phyloP scores from a whole-genome alignment of 2,113 vertebrate species.

The Fukomys damarensis region DNA sequence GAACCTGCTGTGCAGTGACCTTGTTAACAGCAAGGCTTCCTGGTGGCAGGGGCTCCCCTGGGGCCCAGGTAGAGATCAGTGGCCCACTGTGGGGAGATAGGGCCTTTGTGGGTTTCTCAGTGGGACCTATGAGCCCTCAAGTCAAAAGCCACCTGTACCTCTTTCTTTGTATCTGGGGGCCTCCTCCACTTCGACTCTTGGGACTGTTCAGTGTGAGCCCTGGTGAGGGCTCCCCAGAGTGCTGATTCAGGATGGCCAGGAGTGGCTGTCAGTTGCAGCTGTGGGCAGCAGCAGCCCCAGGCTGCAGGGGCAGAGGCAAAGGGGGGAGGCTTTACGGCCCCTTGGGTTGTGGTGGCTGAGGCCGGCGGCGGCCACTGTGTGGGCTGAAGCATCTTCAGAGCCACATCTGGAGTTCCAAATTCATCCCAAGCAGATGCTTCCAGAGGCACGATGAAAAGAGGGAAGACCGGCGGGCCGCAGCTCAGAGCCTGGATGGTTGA shows the following conservation, averaged over 20 bases:
- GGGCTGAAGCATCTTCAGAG: neutral
- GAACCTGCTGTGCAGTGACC: neutral
- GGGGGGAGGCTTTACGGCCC: accelerated
- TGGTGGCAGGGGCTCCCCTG: neutral
- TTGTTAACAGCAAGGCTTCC: neutral
- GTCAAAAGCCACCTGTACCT: neutral
- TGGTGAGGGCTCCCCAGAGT: accelerated
- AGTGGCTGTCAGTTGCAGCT: neutral
- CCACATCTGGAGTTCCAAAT: neutral
- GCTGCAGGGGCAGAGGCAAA: too few relatives aligned
- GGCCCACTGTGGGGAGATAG: neutral
- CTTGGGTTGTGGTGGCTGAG: neutral
- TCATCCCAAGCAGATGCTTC: neutral
- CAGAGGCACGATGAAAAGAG: neutral
- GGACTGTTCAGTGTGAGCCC: neutral
- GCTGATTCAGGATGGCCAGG: neutral
- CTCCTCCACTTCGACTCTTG: neutral
- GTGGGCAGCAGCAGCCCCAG: neutral
- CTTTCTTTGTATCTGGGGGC: neutral
- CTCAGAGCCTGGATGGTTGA: neutral
- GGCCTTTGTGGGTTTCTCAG: neutral
- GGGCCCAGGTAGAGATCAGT: neutral
- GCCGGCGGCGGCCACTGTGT: accelerated
- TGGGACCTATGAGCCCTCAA: too few relatives aligned
- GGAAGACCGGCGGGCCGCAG: accelerated